phyloP scores from a whole-genome alignment of 2,113 vertebrate genomes.

The Indicator indicator region DNA sequence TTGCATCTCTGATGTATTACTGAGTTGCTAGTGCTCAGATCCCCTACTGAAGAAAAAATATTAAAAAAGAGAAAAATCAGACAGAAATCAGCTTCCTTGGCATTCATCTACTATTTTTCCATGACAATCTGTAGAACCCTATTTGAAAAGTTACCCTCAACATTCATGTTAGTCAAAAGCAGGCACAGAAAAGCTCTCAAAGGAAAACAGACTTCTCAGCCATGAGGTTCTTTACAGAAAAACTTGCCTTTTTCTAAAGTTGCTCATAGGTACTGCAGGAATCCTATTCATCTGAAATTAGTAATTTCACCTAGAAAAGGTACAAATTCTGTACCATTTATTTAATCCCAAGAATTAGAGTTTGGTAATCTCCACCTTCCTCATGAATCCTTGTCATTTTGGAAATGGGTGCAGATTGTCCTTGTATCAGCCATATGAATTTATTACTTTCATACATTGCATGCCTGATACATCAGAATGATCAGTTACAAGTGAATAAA shows the following conservation, averaged over 20 bases:
- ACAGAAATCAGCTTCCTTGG: not conserved
- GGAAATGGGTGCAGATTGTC: not conserved
- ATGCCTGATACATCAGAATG: not conserved
- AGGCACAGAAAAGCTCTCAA: not conserved
- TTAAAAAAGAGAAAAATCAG: not conserved
- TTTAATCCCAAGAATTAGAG: not conserved
- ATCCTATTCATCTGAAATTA: not conserved
- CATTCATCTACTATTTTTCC: not conserved
- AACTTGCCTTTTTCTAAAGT: not conserved
- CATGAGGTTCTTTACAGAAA: not conserved
- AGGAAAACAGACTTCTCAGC: not conserved
- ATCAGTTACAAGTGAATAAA: not conserved
- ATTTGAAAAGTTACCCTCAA: not conserved
- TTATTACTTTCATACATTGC: not conserved
- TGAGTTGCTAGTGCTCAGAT: not conserved
- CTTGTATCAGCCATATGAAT: not conserved
- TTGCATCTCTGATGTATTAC: not conserved
- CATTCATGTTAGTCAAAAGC: not conserved
- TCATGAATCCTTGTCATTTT: not conserved
- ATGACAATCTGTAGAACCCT: not conserved
- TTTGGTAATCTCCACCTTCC: not conserved
- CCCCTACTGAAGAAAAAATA: not conserved
- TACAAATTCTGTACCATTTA: not conserved
- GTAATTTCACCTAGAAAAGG: not conserved
- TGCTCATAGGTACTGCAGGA: not conserved